Conservation (phyloP, 1,140 invertebrate genomes). For the Nasonia giraulti region DNA sequence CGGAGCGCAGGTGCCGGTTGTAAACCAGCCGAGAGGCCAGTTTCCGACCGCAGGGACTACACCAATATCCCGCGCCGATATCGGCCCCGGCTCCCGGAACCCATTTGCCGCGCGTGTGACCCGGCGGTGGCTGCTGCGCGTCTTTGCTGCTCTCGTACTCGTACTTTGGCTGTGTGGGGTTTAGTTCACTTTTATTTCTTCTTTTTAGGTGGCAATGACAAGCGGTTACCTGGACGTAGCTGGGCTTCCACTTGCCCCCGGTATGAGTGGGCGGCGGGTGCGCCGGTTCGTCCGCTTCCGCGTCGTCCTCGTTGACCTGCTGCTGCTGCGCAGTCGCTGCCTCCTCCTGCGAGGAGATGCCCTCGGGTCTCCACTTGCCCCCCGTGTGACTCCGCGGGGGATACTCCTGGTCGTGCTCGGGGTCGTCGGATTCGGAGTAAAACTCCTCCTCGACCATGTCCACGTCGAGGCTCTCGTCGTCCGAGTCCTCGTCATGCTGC, state of each 20-base stretch:
- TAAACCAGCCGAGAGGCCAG: constrained; percentile 83
- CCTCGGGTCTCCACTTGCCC: constrained; percentile 81
- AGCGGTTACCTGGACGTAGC: constrained; percentile 70
- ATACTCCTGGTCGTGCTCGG: constrained; percentile 54
- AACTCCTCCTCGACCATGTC: constrained; percentile 68
- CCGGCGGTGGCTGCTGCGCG: constrained; percentile 77
- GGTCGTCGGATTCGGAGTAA: constrained; percentile 65
- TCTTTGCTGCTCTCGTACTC: constrained; percentile 62
- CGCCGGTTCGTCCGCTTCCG: constrained; percentile 65
- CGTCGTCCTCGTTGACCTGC: constrained; percentile 52
- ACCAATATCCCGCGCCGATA: constrained; percentile 79
- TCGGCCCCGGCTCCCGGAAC: constrained; percentile 78
- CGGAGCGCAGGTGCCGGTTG: constrained; percentile 83
- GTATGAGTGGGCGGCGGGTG: constrained; percentile 65
- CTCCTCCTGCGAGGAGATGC: constrained; percentile 60
- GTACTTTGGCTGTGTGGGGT: constrained; percentile 54
- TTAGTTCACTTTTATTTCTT: constrained; percentile 72
- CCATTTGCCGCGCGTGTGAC: constrained; percentile 86
- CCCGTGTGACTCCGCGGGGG: constrained; percentile 74
- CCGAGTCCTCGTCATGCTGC: constrained; percentile 76
- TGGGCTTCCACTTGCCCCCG: constrained; percentile 67
- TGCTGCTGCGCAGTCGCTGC: constrained; percentile 22
- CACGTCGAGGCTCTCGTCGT: constrained; percentile 69
- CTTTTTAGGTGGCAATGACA: constrained; percentile 77
- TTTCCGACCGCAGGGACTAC: constrained; percentile 84